phyloP scores from a whole-genome alignment of 2,113 vertebrate species.

The Callionymus lyra region DNA sequence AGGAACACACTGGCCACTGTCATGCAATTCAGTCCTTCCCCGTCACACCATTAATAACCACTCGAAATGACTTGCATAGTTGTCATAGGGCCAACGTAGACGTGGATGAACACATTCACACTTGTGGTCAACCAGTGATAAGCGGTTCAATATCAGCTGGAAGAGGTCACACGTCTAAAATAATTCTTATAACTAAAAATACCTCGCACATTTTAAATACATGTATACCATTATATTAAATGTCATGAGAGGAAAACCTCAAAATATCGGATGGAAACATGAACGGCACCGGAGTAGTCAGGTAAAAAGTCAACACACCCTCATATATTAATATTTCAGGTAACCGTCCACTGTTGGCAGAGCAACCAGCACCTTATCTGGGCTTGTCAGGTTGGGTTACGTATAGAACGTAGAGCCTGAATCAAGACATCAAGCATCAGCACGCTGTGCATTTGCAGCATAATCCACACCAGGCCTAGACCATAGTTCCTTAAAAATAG shows the following conservation, averaged over 20 bases:
- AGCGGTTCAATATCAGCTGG: too few relatives aligned
- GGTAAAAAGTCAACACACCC: not conserved
- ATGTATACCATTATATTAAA: too few relatives aligned
- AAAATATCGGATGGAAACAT: too few relatives aligned
- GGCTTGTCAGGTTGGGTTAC: slow-evolving; percentile 53
- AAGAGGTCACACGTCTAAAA: too few relatives aligned
- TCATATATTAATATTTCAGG: slow-evolving; percentile 64
- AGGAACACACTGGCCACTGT: slow-evolving; percentile 9
- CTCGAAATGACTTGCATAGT: slow-evolving; percentile 35
- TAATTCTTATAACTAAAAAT: too few relatives aligned
- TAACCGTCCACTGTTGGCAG: slow-evolving; percentile 47
- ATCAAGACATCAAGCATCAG: slow-evolving; percentile 32
- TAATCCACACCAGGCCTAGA: not conserved
- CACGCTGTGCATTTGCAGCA: too few relatives aligned
- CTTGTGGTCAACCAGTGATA: too few relatives aligned
- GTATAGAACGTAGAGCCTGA: slow-evolving; percentile 16
- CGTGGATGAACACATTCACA: too few relatives aligned
- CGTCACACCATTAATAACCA: slow-evolving; percentile 13
- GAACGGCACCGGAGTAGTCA: too few relatives aligned
- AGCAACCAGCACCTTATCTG: slow-evolving; percentile 65
- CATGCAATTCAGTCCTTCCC: slow-evolving; percentile 12
- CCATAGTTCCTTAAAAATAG: too few relatives aligned
- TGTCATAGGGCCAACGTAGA: slow-evolving; percentile 4
- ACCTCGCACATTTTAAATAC: too few relatives aligned
- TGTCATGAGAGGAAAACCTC: too few relatives aligned